Evolutionary conservation across 2,888 invertebrate genomes (phyloP).

Genomic region (Pachymerium ferrugineum): DNA sequence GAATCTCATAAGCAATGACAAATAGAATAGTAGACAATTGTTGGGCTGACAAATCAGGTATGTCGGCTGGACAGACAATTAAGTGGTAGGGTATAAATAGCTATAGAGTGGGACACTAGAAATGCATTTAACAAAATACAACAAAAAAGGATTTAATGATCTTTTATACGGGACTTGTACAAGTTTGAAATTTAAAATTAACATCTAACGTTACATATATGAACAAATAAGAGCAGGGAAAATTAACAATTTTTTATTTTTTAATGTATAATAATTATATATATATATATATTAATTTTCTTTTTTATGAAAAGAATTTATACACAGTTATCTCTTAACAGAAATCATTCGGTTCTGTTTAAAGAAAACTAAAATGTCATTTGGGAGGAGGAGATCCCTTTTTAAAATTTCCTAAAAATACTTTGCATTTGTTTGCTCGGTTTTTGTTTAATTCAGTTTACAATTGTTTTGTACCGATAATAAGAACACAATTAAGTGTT

Average conservation of each 20-base stretch:
- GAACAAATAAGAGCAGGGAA: slow-evolving; percentile 14
- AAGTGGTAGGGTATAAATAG: no score
- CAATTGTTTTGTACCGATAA: background rate
- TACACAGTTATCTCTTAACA: slow-evolving; percentile 6
- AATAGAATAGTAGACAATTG: no score
- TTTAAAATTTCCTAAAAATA: slow-evolving; percentile 16
- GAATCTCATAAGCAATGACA: no score
- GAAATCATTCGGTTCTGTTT: background rate
- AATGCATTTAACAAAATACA: slow-evolving; percentile 31
- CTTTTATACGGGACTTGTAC: slow-evolving; percentile 6
- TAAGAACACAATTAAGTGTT: background rate
- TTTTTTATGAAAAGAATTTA: background rate
- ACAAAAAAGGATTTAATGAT: slow-evolving; percentile 27
- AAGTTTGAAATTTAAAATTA: background rate
- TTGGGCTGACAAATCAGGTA: no score
- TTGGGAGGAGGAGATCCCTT: no score
- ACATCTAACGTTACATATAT: background rate
- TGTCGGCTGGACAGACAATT: no score
- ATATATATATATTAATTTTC: background rate
- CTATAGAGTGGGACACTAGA: background rate
- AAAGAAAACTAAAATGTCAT: no score
- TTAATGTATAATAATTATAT: background rate
- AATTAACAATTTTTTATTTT: background rate
- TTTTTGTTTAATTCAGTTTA: no score
- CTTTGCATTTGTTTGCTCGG: background rate